Conservation (phyloP, 1,140 invertebrate genomes). For the Babylonia areolata region DNA sequence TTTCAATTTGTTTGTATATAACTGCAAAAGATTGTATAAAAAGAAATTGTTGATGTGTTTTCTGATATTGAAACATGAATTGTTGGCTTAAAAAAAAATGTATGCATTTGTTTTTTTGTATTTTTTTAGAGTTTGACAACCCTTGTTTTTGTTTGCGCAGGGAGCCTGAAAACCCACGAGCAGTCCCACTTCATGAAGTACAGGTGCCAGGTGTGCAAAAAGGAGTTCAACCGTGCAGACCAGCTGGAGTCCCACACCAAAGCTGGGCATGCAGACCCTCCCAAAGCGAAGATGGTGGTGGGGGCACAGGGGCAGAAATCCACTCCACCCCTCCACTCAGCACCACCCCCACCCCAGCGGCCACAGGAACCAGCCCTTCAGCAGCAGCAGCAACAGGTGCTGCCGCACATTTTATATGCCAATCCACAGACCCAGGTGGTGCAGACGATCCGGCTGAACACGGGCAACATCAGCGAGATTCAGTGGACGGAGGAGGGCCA, state of each 20-base stretch:
- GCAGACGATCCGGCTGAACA: neutral
- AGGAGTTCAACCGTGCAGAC: constrained; percentile 59
- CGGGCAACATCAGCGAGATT: constrained; percentile 19
- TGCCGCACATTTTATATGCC: neutral
- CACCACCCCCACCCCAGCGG: neutral
- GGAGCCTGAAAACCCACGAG: constrained; percentile 60
- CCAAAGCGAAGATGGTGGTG: too few species aligned
- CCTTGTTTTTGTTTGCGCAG: constrained; percentile 49
- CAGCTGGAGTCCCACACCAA: constrained; percentile 55
- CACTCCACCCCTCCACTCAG: neutral
- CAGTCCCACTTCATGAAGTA: constrained; percentile 54
- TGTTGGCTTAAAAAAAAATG: too few species aligned
- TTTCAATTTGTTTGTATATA: too few species aligned
- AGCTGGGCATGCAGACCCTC: constrained; percentile 35
- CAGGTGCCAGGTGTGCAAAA: constrained; percentile 55
- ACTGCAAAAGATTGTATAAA: too few species aligned
- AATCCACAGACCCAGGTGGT: neutral
- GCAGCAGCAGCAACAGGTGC: constrained; percentile 1
- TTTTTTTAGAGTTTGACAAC: too few species aligned
- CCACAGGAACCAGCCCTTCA: neutral
- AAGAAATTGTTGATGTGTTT: too few species aligned
- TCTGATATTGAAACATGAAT: too few species aligned
- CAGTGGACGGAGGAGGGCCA: constrained; percentile 23
- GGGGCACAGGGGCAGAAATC: neutral
- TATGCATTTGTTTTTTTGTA: too few species aligned